Base-by-base conservation (phyloP, 1,140 invertebrate genomes). In the Papilio polytes region DNA sequence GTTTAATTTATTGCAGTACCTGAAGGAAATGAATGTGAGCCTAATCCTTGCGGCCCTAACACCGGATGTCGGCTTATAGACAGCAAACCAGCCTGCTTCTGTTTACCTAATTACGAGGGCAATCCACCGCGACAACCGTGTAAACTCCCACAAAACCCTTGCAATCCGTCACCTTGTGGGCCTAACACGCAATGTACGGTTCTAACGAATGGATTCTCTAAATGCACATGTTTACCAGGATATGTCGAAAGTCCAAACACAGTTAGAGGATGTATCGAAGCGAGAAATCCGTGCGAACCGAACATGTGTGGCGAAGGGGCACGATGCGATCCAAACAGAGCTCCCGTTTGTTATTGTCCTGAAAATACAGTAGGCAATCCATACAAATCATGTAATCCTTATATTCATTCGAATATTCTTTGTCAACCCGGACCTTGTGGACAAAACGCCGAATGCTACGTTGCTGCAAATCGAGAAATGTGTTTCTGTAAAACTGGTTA, bases 181-280 rank as follows among this genome's bases (percentile, higher is more conserved):
- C 97, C 97, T 4, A 98, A 98, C 86, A 98, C 98, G 3, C 97
- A 98, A 87, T 98, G 98, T 88, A 96, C 97, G 1, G 95, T 98
- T 22, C 90, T 98, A 15, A 95, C 96, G n/a, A 98, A 98, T 88
- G 98, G 98, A 56, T 97, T 98, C 88, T 96, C 98, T 0, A 98
- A 98, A 92, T 99, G 98, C 90, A 98, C 97, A 2, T 98, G 98
- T 88, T 95, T 98, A 80, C 95, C 97, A 80, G 98, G 98, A 22
- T 98, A 96, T 89, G 96, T 98, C 15, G 98, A 98, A 94, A 98
- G 97, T 91, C 97, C 97, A 1, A 98, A 98, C 86, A 98, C 98
- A 0, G 97, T 98, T 66, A 96, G 98, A 89, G 98, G 98, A 41
- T 98, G 98, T 87, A 94, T 98, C 1, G 97, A 97, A 86, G 96